A percentile compares a stretch with the other conserved stretches of the same genome.
These are phyloP conservation scores for Coptodon bakossiorum DNA, from an alignment of 2,113 vertebrate genomes.

Conservation along the genomic window DNA sequence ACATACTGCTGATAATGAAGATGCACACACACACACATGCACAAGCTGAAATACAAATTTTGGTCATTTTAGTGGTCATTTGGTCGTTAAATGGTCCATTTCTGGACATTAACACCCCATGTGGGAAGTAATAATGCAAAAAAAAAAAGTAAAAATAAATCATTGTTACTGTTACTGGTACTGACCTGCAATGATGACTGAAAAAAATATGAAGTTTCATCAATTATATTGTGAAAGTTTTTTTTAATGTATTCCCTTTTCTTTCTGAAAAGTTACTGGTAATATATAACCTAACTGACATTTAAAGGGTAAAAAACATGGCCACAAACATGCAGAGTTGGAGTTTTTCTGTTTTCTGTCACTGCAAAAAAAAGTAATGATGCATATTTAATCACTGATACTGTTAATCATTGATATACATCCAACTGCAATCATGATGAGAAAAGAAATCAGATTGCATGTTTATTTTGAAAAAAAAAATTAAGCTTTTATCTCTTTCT, in stretches of 20 bases:
- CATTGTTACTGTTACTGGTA: not conserved
- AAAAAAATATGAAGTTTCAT: not conserved
- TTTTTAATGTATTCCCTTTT: not conserved
- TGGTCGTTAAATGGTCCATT: not conserved
- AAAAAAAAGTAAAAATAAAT: not conserved
- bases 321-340: not conserved
- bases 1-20: not conserved
- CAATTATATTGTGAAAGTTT: not conserved
- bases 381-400: not conserved
- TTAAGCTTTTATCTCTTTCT: rapidly evolving
- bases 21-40: not conserved
- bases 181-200: not conserved
- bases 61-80: not conserved
- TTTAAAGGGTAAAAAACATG: not conserved
- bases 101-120: rapidly evolving
- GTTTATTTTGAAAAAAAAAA: rapidly evolving
- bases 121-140: not conserved
- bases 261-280: not conserved
- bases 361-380: not conserved
- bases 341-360: not conserved
- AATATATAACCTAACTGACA: not conserved
- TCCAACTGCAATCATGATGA: not conserved
- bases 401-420: not conserved
- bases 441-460: not conserved
- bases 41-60: not conserved